These are phyloP conservation scores for Porites lobata DNA, from an alignment of 92 coral and sea anemone genomes.

Conservation along the genomic window DNA sequence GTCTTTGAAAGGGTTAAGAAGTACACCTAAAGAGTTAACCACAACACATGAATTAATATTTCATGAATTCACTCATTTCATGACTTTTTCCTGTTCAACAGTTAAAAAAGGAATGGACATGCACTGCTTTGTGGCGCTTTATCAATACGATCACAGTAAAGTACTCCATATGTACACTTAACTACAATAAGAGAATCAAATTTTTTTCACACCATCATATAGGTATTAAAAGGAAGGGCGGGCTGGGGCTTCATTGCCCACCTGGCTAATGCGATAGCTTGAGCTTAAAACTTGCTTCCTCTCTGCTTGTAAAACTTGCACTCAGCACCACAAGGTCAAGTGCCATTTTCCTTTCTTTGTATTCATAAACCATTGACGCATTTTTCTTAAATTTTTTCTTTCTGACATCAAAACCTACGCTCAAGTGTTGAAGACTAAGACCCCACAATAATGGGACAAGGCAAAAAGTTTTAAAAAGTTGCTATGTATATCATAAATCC, in stretches of 20 bases:
- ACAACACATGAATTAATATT: background rate
- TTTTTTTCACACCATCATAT: no score
- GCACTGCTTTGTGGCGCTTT: no score
- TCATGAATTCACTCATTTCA: no score
- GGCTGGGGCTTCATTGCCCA: background rate
- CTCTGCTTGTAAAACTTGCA: background rate
- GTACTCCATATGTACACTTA: no score
- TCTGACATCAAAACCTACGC: background rate
- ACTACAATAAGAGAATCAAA: no score
- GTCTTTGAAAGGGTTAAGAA: no score
- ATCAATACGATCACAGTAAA: no score
- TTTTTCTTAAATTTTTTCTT: background rate
- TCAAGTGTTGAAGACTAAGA: background rate
- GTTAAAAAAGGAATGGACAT: no score
- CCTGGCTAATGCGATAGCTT: background rate
- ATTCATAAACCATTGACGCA: background rate
- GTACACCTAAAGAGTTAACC: background rate
- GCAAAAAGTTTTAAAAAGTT: background rate
- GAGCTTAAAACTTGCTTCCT: background rate
- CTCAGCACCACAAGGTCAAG: background rate
- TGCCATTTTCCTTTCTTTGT: background rate
- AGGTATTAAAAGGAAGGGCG: background rate
- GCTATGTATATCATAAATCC: background rate
- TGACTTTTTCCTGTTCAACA: no score
- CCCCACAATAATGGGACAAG: background rate